Conservation (phyloP, 2,113 vertebrate species). For the Epinephelus moara region DNA sequence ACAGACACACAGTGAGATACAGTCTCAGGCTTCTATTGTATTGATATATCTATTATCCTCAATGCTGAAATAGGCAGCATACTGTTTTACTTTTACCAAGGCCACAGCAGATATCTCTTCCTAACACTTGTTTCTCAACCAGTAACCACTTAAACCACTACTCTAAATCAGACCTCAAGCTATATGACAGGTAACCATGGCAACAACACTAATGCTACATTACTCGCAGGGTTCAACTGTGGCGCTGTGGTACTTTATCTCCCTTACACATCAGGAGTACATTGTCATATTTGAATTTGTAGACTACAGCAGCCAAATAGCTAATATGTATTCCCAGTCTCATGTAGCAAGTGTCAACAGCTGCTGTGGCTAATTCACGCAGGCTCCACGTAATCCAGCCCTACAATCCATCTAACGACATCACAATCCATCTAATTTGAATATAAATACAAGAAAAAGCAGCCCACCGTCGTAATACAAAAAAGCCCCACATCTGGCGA, state of each 20-base stretch:
- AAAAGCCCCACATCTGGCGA: not conserved
- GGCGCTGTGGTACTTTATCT: too few species aligned
- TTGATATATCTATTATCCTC: conserved; percentile 22
- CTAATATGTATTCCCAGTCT: not conserved
- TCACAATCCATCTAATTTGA: conserved; percentile 8
- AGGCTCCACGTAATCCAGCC: not conserved
- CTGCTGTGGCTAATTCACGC: too few species aligned
- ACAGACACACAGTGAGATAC: conserved; percentile 2
- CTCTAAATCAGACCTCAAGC: not conserved
- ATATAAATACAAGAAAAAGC: conserved; percentile 3
- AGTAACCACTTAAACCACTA: not conserved
- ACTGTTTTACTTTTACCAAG: not conserved
- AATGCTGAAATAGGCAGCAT: conserved; percentile 2
- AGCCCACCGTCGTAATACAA: not conserved
- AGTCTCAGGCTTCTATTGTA: not conserved
- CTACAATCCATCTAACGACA: not conserved
- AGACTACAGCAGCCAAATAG: not conserved
- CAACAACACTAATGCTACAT: not conserved
- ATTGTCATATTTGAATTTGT: not conserved
- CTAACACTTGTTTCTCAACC: conserved; percentile 1
- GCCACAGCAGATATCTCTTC: not conserved
- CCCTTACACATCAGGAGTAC: not conserved
- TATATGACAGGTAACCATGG: not conserved
- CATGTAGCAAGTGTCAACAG: not conserved
- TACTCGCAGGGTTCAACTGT: not conserved